Evolutionary conservation across 2,888 invertebrate species (phyloP).

Genomic region (Diplolepis rosae): DNA sequence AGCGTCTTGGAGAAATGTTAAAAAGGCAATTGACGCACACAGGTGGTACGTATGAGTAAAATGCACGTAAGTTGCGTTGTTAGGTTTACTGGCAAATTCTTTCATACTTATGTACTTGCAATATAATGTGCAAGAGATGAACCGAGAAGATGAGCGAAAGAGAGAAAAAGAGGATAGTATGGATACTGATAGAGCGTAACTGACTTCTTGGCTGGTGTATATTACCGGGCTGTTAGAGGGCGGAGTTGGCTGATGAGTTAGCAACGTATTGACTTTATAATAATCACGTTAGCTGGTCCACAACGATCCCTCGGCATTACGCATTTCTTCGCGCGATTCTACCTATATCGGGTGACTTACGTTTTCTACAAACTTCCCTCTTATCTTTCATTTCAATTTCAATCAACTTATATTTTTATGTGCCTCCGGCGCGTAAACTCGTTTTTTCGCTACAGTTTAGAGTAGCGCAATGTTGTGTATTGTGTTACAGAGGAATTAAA

Average conservation of each 20-base stretch:
- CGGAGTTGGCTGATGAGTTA: conserved; percentile 73
- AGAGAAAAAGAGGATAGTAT: conserved; percentile 43
- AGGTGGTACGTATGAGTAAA: neutral
- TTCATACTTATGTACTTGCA: no score
- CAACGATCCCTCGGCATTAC: conserved; percentile 51
- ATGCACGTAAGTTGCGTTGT: neutral
- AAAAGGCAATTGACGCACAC: neutral
- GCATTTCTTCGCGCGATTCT: conserved; percentile 51
- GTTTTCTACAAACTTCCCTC: neutral
- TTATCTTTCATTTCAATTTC: neutral
- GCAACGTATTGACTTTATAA: conserved; percentile 74
- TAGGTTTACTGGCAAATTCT: neutral
- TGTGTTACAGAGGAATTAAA: no score
- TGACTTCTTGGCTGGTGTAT: conserved; percentile 71
- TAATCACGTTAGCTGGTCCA: conserved; percentile 71
- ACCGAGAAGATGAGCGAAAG: conserved; percentile 14
- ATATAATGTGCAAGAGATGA: conserved; percentile 34
- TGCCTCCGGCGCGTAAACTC: no score
- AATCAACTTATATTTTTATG: no score
- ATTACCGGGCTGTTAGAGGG: conserved; percentile 73
- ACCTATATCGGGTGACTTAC: conserved; percentile 49
- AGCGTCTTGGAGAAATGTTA: no score
- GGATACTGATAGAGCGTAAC: conserved; percentile 66
- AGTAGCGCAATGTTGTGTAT: no score
- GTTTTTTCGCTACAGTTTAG: no score